Percentiles rank a stretch among this genome's conserved stretches.
These are phyloP conservation scores for Germaria angustata DNA, from an alignment of 2,888 invertebrate species.

Conservation along the genomic window DNA sequence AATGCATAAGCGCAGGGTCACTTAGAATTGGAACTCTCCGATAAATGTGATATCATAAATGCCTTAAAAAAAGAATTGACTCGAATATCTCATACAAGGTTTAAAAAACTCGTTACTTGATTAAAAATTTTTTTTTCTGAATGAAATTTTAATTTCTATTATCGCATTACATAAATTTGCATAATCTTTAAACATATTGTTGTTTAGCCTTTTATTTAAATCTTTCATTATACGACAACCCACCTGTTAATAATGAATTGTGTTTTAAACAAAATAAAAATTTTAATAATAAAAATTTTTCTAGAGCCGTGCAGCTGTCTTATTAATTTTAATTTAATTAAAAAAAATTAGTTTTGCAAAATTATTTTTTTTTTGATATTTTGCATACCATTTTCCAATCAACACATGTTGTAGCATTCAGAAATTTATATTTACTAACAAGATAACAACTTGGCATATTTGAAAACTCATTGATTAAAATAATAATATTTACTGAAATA, in stretches of 20 bases:
- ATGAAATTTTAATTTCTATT: neutral
- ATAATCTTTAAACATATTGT: slow-evolving; percentile 8
- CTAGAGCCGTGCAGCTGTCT: slow-evolving; percentile 47
- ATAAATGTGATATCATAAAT: no score
- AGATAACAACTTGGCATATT: slow-evolving; percentile 15
- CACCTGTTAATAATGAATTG: slow-evolving; percentile 42
- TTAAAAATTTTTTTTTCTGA: no score
- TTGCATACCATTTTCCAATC: slow-evolving; percentile 40
- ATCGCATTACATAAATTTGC: slow-evolving; percentile 2
- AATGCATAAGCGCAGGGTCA: no score
- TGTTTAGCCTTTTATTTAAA: slow-evolving; percentile 35
- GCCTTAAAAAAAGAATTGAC: no score
- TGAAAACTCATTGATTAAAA: slow-evolving; percentile 2
- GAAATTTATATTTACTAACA: neutral
- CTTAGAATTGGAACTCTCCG: no score
- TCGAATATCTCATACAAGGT: no score
- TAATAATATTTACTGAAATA: neutral
- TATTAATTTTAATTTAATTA: slow-evolving; percentile 26
- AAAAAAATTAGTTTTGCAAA: slow-evolving; percentile 36
- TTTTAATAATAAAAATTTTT: slow-evolving; percentile 31
- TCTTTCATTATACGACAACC: neutral
- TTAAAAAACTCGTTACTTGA: no score
- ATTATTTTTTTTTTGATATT: slow-evolving; percentile 13
- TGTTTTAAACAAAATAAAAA: slow-evolving; percentile 14
- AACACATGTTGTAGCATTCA: neutral